Conservation (phyloP, 2,113 vertebrate species). For the Psephotus haematonotus region DNA sequence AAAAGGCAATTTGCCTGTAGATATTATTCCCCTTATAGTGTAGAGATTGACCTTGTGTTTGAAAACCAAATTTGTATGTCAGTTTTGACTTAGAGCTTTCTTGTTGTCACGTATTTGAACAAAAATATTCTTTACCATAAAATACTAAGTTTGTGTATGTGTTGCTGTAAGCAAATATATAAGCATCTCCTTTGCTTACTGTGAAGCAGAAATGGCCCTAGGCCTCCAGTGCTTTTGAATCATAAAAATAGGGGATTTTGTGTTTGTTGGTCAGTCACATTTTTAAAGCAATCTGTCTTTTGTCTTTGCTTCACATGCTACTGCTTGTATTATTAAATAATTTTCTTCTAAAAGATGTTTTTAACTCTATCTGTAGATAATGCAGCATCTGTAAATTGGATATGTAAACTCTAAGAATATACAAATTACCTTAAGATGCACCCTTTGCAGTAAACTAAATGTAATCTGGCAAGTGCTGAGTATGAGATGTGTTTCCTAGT, state of each 20-base stretch:
- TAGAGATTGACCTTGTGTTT: neutral
- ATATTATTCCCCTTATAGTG: neutral
- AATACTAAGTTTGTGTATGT: neutral
- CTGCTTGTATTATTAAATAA: neutral
- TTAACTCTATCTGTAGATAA: neutral
- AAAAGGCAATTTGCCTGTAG: neutral
- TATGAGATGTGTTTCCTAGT: neutral
- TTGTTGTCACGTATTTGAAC: too few relatives aligned
- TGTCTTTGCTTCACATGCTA: neutral
- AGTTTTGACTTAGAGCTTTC: neutral
- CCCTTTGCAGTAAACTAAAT: neutral
- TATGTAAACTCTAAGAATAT: neutral
- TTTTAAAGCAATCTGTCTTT: constrained; percentile 6
- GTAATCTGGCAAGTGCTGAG: neutral
- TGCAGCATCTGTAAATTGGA: neutral
- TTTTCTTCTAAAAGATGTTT: neutral
- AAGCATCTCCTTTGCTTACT: neutral
- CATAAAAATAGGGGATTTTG: neutral
- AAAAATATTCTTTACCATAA: too few relatives aligned
- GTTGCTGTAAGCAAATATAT: neutral
- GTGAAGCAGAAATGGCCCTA: neutral
- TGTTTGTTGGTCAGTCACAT: neutral
- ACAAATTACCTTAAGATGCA: neutral
- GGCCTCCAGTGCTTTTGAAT: neutral
- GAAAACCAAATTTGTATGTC: neutral